Evolutionary conservation across 2,797 vertebrate genomes (phyloP).

Genomic region (Acipenser transmontanus): DNA sequence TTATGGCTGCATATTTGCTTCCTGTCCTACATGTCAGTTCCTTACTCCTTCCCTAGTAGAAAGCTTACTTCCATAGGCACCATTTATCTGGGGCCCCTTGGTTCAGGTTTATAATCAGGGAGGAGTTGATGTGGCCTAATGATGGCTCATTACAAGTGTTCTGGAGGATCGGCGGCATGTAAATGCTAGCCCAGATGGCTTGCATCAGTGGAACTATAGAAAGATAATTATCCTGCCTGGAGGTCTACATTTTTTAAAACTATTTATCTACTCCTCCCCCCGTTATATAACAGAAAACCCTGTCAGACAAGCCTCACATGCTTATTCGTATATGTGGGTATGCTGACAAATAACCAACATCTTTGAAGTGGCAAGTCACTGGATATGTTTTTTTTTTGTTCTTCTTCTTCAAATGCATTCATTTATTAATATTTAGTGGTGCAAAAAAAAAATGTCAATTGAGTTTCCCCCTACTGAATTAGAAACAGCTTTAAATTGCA

Average conservation of each 20-base stretch:
- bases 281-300: slow-evolving; percentile 11
- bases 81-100: background rate
- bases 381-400: background rate
- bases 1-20: background rate
- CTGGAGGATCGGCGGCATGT: slow-evolving; percentile 6
- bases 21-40: background rate
- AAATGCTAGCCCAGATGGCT: slow-evolving; percentile 22
- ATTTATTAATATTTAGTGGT: too few species aligned
- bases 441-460: background rate
- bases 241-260: slow-evolving; percentile 15
- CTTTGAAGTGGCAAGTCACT: background rate
- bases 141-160: slow-evolving; percentile 15
- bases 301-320: slow-evolving; percentile 16
- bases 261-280: slow-evolving; percentile 11
- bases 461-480: background rate
- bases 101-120: background rate
- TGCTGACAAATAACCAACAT: slow-evolving; percentile 8
- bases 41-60: background rate
- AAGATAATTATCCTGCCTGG: slow-evolving; percentile 19
- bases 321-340: slow-evolving; percentile 17
- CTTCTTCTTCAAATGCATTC: background rate
- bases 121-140: background rate
- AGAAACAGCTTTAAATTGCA: background rate
- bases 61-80: background rate
- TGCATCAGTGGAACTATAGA: slow-evolving; percentile 22